phyloP scores from a whole-genome alignment of 2,797 vertebrate species.

The Diglossa cyanea region DNA sequence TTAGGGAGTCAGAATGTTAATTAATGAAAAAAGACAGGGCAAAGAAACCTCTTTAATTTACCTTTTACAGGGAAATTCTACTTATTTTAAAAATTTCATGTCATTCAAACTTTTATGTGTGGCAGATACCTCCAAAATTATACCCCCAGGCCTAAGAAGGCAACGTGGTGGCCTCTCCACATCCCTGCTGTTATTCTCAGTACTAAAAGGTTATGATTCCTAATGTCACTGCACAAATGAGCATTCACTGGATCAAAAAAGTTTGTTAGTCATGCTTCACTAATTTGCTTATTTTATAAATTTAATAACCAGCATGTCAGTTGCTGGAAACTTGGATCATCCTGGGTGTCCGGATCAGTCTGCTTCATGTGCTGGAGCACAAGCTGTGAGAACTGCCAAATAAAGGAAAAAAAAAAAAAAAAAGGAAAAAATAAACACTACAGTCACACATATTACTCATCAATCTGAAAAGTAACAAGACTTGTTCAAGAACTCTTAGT shows the following conservation, averaged over 20 bases:
- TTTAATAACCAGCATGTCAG: slow-evolving; percentile 17
- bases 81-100: neutral
- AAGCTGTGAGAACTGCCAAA: neutral
- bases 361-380: neutral
- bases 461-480: slow-evolving; percentile 7
- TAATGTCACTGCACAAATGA: neutral
- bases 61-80: neutral
- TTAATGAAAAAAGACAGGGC: neutral
- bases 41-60: neutral
- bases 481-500: neutral
- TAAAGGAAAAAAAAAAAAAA: neutral
- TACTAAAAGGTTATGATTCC: neutral
- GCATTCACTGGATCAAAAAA: neutral
- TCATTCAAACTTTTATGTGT: neutral
- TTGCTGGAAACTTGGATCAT: slow-evolving; percentile 38
- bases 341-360: neutral
- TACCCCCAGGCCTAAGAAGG: neutral
- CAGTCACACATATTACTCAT: slow-evolving; percentile 3
- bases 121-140: neutral
- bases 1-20: neutral
- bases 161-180: neutral
- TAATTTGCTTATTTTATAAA: slow-evolving; percentile 25
- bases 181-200: neutral
- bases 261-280: slow-evolving; percentile 26
- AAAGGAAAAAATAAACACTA: neutral